Conservation (phyloP, 2,113 vertebrate species). For the Turdus rufiventris region DNA sequence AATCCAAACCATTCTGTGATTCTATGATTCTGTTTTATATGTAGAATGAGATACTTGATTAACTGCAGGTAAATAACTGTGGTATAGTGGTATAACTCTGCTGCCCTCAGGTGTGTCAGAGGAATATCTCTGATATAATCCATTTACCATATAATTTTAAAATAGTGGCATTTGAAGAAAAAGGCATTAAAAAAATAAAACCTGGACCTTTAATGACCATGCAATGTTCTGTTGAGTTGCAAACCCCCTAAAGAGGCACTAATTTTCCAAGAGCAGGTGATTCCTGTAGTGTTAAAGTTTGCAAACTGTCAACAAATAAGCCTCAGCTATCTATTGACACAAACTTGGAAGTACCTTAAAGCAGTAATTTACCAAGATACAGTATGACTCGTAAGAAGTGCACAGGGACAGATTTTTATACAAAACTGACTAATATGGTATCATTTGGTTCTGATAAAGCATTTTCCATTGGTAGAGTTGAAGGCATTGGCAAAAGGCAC, state of each 20-base stretch:
- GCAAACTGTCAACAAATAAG: not conserved
- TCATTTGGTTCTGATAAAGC: not conserved
- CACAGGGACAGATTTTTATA: not conserved
- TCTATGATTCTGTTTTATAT: not conserved
- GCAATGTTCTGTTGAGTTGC: fast-evolving
- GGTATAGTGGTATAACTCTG: not conserved
- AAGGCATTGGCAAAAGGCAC: not conserved
- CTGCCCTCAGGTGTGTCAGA: not conserved
- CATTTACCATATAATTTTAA: not conserved
- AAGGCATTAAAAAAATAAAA: not conserved
- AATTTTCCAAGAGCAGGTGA: not conserved
- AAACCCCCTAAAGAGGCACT: not conserved
- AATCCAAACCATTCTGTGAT: not conserved
- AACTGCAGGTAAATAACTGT: not conserved
- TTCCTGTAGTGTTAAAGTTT: not conserved
- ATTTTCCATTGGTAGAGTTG: not conserved
- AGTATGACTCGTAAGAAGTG: not conserved
- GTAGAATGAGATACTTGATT: not conserved
- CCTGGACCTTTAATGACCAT: not conserved
- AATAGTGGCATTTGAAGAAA: not conserved
- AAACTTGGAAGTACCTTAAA: not conserved
- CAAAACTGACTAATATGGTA: not conserved
- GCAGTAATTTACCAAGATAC: not conserved
- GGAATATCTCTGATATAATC: not conserved
- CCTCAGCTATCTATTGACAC: not conserved